Evolutionary conservation across 2,888 invertebrate species (phyloP), one percentile per base, ranked within the genome.

Genomic region (Euplagia quadripunctaria): DNA sequence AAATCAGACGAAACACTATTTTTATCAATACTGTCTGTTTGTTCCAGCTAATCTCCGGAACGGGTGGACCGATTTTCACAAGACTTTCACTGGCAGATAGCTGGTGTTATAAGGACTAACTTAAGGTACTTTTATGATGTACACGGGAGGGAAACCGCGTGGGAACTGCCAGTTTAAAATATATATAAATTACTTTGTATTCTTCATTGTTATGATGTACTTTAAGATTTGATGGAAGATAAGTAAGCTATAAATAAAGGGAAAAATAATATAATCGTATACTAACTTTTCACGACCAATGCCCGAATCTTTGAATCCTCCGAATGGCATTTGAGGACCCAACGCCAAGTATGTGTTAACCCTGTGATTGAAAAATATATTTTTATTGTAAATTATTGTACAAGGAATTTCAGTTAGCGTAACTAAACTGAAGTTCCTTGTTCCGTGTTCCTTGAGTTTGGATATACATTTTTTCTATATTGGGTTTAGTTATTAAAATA

Each of bases 271-370:
- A 31, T 0, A 58, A 58, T 20, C 5, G 20, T 61, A 61, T 31
- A 61, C 61, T 5, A 31, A 61, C 61, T 31, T 31, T 61, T 61
- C 61, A 61, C 61, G 61, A 14, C 61, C 61, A 61, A 61, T 14
- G 12, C 98, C 98, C 41, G 98, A 98, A 82, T 97, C 97, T 88
- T 98, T 98, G 90, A 96, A 98, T 58, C 98, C 98, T 64, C 98
- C 98, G 86, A 98, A 98, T 6, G 98, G 98, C 49, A 97, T 96
- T 89, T 98, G 98, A 0, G 96, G 94, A 12, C 94, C 92, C 14
- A 96, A 91, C 41, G 93, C 93, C 83, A 97, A 96, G 82, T 97
- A 98, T 75, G 97, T 97, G 89, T 98, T 91, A 20, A 91, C 88
- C 89, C 91, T 91, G 79, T 65, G 85, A 86, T 70, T 31, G 20